A percentile compares a stretch with the other conserved stretches of the same genome.
Conservation (phyloP, 2,888 invertebrate genomes). For the Cordilura impudica region DNA sequence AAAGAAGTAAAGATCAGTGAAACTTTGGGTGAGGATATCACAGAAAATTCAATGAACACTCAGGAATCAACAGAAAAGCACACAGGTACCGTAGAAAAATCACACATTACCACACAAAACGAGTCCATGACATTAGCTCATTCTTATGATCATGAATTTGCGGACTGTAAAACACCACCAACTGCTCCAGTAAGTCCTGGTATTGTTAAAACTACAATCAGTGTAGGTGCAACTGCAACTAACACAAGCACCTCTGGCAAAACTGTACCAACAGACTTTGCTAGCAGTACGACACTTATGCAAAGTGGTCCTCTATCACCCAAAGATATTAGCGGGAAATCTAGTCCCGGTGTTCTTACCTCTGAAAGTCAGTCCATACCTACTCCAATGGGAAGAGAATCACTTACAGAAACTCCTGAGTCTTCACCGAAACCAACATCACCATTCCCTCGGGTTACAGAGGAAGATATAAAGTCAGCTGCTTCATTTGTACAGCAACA, state of each 20-base stretch:
- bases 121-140: constrained; percentile 58
- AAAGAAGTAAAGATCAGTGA: constrained; percentile 68
- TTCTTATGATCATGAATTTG: constrained; percentile 65
- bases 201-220: constrained; percentile 78
- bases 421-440: constrained; percentile 78
- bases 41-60: constrained; percentile 60
- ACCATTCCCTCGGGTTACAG: constrained; percentile 75
- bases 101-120: constrained; percentile 63
- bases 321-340: constrained; percentile 77
- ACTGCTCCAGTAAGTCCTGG: constrained; percentile 84
- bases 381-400: constrained; percentile 81
- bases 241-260: constrained; percentile 74
- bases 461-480: constrained; percentile 73
- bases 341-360: constrained; percentile 79
- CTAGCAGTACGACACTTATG: constrained; percentile 65
- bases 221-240: constrained; percentile 70
- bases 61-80: constrained; percentile 24
- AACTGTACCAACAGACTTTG: constrained; percentile 64
- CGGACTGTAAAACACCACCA: constrained; percentile 81
- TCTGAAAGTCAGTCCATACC: constrained; percentile 81
- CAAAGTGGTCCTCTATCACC: constrained; percentile 78
- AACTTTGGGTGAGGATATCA: constrained; percentile 71
- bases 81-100: no score
- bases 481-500: constrained; percentile 67
- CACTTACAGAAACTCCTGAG: constrained; percentile 79